These are phyloP conservation scores for Ceraclea dissimilis DNA, from an alignment of 2,888 invertebrate species.

Conservation along the genomic window DNA sequence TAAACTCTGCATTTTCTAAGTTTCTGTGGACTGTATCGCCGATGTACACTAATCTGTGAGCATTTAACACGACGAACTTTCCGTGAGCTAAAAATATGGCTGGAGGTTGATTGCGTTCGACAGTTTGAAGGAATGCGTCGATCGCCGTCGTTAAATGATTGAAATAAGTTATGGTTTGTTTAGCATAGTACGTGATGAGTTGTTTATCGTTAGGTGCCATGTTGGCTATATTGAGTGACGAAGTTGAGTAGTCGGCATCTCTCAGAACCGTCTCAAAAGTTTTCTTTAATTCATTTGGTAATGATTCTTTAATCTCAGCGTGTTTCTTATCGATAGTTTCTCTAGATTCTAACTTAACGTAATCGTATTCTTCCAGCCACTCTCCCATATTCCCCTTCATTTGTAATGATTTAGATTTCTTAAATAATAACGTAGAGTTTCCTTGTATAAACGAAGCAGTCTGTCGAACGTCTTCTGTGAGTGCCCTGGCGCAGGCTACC, in stretches of 20 bases:
- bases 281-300: constrained; percentile 66
- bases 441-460: constrained; percentile 87
- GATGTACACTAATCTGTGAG: constrained; percentile 88
- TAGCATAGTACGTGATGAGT: constrained; percentile 79
- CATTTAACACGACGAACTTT: constrained; percentile 89
- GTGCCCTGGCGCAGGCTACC: constrained; percentile 75
- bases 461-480: constrained; percentile 83
- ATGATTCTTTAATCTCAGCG: constrained; percentile 62
- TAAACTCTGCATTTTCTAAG: constrained; percentile 64
- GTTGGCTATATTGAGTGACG: constrained; percentile 15
- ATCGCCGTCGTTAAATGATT: constrained; percentile 81
- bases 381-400: constrained; percentile 40
- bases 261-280: constrained; percentile 69
- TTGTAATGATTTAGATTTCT: constrained; percentile 44
- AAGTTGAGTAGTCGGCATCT: constrained; percentile 54
- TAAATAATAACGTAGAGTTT: constrained; percentile 72
- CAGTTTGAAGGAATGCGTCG: constrained; percentile 84
- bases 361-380: constrained; percentile 83
- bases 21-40: constrained; percentile 90
- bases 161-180: constrained; percentile 79
- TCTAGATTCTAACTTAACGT: constrained; percentile 76
- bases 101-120: constrained; percentile 90
- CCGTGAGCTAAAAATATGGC: constrained; percentile 89
- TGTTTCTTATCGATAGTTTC: constrained; percentile 63
- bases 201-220: constrained; percentile 74